Base-by-base conservation (phyloP, 1,140 invertebrate genomes). In the Cotesia chilonis region DNA sequence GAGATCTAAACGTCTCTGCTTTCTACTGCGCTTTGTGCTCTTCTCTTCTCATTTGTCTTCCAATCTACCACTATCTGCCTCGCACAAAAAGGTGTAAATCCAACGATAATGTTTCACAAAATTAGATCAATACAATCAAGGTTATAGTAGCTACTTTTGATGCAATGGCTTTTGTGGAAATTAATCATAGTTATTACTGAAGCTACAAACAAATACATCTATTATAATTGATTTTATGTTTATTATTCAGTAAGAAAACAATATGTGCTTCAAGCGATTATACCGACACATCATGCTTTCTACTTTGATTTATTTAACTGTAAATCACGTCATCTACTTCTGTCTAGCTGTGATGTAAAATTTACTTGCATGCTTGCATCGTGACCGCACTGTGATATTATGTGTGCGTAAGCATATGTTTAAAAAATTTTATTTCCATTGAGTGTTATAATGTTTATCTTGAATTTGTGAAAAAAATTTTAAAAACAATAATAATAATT, bases 111-210 rank as follows among this genome's bases (percentile, higher is more conserved):
- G 41, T 55, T 14, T 57, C 47, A 20, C 20, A 12, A 51, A 71
- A 71, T 71, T 71, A 71, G 38, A 71, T 71, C 59, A 71, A 64
- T 71, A 52, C 36, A 20, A 71, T 71, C 12, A 38, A 70, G 67
- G 67, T 6, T 7, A 59, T 59, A 28, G 17, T 0, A 14, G 55
- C 51, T 54, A 9, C 17, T 17, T 59, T 59, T 59, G 17, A 59
- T 20, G 12, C 12, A 41, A 41, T 41, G 9, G 9, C 38, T 41
- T 41, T 41, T 41, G 9, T 41, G 5, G 4, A 4, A 41, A 55
- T n/a, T n/a, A 55, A 12, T n/a, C 52, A 55, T 9, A 41, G 38
- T 41, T 41, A 41, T 41, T 41, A 9, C 9, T 0, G 4, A 4
- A 41, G 38, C 4, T 41, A 41, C 4, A 41, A 7, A 41, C 38